Base-by-base conservation (phyloP, 2,888 invertebrate species). In the Alloscopus bannaensis region DNA sequence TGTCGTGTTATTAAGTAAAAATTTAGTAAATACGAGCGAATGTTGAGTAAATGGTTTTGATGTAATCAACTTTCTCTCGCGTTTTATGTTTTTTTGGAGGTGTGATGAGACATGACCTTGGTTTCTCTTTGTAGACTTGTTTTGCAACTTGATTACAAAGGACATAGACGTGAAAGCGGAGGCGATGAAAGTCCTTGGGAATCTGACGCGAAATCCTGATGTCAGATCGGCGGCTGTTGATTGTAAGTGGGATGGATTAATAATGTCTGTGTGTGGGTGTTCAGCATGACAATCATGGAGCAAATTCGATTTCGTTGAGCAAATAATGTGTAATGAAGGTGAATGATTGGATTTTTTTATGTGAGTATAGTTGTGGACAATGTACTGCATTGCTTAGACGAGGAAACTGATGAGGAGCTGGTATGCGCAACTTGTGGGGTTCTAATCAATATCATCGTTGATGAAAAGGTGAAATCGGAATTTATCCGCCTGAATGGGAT, bases 151-250 rank as follows among this genome's bases (percentile, higher is more conserved):
- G 13, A 80, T 73, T 20, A 72, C 71, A 71, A 80, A 84, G 42
- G 83, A 84, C 65, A 24, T 84, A 59, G 85, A 86, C 6, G 82
- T 82, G 29, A 73, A 83, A 31, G 81, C 82, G 16, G 86, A 86
- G 68, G 78, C 82, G 31, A 82, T 85, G 81, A 84, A 84, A 73
- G 86, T 86, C 26, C 77, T 86, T 57, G 86, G 86, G 50, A 86
- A 86, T 65, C 69, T 86, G 31, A 86, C 84, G 4, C 71, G 86
- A 28, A 86, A 82, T 66, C 50, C 64, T 4, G 73, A 60, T 28
- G 81, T 86, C 45, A 73, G 84, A 47, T 68, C 68, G 40, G 66
- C 70, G 22, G 81, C 82, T 16, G 60, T 80, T 40, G 69, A 80
- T 24, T 78, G 83, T 83, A 80, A 57, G 36, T 36, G 18, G 47